Evolutionary conservation across 2,797 vertebrate genomes (phyloP).

Genomic region (Pseudomugil tenellus): DNA sequence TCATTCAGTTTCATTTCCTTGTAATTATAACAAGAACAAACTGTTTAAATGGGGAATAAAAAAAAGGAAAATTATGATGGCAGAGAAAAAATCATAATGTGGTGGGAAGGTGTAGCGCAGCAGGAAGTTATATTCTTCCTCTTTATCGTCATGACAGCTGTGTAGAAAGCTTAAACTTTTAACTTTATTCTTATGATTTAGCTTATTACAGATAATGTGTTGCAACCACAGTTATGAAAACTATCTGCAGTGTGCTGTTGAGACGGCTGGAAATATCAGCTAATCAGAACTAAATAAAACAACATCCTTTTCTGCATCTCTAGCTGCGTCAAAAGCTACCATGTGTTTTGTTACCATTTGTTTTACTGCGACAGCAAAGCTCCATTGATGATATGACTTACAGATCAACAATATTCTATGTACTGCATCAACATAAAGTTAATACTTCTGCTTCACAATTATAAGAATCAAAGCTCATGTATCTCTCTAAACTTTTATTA

Average conservation of each 20-base stretch:
- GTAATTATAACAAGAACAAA: neutral
- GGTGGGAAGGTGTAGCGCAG: too few relatives aligned
- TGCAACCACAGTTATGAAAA: neutral
- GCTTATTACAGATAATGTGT: neutral
- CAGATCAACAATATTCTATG: neutral
- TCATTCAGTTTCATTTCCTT: neutral
- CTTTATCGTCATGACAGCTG: neutral
- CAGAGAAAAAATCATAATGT: neutral
- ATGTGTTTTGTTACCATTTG: neutral
- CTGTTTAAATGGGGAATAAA: neutral
- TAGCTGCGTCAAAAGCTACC: neutral
- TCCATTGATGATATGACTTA: neutral
- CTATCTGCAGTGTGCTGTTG: neutral
- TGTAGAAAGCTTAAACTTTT: too few relatives aligned
- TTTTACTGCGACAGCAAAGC: neutral
- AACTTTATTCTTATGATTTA: neutral
- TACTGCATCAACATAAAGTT: neutral
- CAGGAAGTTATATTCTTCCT: neutral
- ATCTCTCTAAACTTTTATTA: neutral
- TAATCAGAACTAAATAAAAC: too few relatives aligned
- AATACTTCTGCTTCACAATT: neutral
- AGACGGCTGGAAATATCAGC: neutral
- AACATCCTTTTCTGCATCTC: neutral
- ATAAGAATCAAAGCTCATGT: neutral
- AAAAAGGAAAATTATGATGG: neutral